These are phyloP conservation scores for Rhinolophus ferrumequinum DNA, from an alignment of 2,113 vertebrate species.

Conservation along the genomic window DNA sequence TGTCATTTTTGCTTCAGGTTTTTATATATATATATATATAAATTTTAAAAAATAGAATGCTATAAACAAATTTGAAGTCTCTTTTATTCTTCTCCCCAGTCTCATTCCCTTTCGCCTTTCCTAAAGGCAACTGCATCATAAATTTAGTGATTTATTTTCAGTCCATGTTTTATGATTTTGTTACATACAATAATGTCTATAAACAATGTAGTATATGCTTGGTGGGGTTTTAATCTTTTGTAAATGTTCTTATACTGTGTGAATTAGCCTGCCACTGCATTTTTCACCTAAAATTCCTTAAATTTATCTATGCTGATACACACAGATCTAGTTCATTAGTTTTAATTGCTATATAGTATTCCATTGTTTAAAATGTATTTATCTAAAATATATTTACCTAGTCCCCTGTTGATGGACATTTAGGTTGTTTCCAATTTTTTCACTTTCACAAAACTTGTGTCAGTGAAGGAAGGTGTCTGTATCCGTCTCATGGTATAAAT, in stretches of 20 bases:
- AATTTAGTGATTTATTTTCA: not conserved
- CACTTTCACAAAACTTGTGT: not conserved
- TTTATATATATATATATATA: too few species aligned
- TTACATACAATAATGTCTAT: not conserved
- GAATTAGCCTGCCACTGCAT: not conserved
- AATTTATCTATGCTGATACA: not conserved
- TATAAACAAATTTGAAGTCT: not conserved
- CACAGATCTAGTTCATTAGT: not conserved
- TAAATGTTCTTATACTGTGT: not conserved
- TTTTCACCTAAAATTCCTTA: not conserved
- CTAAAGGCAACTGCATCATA: not conserved
- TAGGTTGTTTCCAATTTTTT: not conserved
- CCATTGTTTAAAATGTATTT: not conserved
- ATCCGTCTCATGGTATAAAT: not conserved
- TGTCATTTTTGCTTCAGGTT: not conserved
- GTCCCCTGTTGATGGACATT: not conserved
- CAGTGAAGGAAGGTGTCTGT: not conserved
- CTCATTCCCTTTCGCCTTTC: not conserved
- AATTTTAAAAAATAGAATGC: not conserved
- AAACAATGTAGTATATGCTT: not conserved
- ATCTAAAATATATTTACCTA: not conserved
- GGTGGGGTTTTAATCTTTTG: not conserved
- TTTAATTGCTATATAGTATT: not conserved
- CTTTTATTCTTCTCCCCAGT: not conserved
- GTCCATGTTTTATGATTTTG: not conserved